phyloP scores from a whole-genome alignment of 2,113 vertebrate genomes.

The Rhineura floridana region DNA sequence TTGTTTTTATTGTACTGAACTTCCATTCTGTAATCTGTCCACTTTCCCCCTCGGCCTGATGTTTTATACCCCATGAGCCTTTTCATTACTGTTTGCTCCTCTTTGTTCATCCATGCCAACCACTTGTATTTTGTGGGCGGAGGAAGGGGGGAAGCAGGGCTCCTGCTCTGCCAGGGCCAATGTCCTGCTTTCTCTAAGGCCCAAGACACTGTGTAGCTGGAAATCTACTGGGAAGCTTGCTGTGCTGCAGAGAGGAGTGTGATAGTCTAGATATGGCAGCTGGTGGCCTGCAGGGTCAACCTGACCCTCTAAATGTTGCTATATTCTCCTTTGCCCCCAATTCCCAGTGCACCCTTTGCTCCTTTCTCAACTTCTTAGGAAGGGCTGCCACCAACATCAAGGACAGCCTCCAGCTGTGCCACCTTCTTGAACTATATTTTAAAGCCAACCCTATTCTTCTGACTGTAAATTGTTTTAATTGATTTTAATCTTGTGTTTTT shows the following conservation, averaged over 20 bases:
- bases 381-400: neutral
- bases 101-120: neutral
- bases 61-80: neutral
- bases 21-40: constrained; percentile 39
- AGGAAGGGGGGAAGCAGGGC: neutral
- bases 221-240: neutral
- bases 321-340: neutral
- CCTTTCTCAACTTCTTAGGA: neutral
- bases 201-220: neutral
- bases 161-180: neutral
- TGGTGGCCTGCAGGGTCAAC: neutral
- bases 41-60: constrained; percentile 31
- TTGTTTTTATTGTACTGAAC: constrained; percentile 38
- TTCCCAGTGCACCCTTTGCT: too few species aligned
- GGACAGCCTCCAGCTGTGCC: neutral
- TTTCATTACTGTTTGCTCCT: constrained; percentile 10
- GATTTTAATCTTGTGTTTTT: too few species aligned
- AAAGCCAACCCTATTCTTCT: too few species aligned
- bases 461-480: too few species aligned
- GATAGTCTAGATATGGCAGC: neutral
- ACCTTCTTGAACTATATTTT: neutral
- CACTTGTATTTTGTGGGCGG: neutral
- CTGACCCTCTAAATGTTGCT: neutral
- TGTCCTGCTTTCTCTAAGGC: neutral
- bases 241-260: neutral